Evolutionary conservation across 2,113 vertebrate genomes (phyloP), one percentile per base, ranked within the genome.

Genomic region (Gnathonemus echidnorhynchus): DNA sequence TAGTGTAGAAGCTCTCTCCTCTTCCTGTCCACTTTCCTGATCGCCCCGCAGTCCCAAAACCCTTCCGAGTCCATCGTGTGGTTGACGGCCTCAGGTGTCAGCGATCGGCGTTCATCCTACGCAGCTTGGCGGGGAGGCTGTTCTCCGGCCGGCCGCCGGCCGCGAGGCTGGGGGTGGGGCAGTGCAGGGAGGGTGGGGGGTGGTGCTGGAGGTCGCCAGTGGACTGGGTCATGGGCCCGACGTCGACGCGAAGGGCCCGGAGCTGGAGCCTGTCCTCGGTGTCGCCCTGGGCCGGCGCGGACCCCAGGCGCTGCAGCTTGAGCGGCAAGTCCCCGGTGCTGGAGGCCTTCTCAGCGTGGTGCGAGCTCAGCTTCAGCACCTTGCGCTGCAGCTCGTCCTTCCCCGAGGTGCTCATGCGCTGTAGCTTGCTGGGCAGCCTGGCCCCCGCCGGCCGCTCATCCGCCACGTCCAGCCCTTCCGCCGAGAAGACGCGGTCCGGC

Each of bases 261-360:
- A 96, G 92, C 48, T 96, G 95, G 35, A 97, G 94, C 77, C 92
- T 95, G 11, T 92, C 92, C 89, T 96, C 95, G 0, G 86, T 89
- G 24, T 94, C 96, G 1, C 95, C 91, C 35, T 92, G 94, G 0
- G 92, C 95, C 9, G 93, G 94, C 0, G 94, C 92, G 0, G 97
- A 95, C 90, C 94, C 94, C 46, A 96, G 90, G 86, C 96, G 95
- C 90, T 97, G 95, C 62, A 97, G 95, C 93, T 97, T 96, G 17
- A 97, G 90, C 0, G 96, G 96, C 90, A 98, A 95, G 87, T 98
- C 97, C 2, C 97, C 96, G 0, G 96, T 97, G 93, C 97, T 97
- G 92, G 94, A 96, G 13, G 96, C 96, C 93, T 96, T 97, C 92
- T 96, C 96, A 0, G 94, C 90, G 24, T 93, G 94, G 91, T 95